Conservation (phyloP, 23 tunicate species). For the Styela plicata region DNA sequence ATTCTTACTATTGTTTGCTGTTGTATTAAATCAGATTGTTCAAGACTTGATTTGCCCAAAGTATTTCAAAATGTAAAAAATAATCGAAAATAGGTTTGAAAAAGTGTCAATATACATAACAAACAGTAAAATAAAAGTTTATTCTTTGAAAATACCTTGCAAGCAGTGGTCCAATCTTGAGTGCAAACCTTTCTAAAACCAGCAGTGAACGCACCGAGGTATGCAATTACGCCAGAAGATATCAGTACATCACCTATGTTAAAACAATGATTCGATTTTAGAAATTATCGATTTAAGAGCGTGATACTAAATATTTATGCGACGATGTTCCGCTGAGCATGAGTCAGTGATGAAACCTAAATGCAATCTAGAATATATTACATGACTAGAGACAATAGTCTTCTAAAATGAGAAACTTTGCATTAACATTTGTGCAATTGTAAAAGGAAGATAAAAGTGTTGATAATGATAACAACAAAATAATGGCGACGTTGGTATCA, state of each 20-base stretch:
- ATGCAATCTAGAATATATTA: too few relatives aligned
- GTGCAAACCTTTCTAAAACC: slow-evolving; percentile 79
- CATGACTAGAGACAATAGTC: too few relatives aligned
- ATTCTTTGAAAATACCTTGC: slow-evolving; percentile 41
- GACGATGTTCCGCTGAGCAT: too few relatives aligned
- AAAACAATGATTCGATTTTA: background rate
- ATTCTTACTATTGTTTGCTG: background rate
- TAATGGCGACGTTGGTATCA: too few relatives aligned
- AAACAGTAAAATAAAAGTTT: background rate
- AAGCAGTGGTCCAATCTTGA: slow-evolving; percentile 71
- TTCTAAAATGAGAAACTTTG: too few relatives aligned
- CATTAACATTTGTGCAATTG: too few relatives aligned
- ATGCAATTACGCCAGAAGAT: slow-evolving; percentile 95
- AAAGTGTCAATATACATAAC: background rate
- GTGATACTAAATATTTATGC: too few relatives aligned
- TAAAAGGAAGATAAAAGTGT: background rate
- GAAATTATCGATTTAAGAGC: too few relatives aligned
- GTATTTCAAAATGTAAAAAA: too few relatives aligned
- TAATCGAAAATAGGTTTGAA: background rate
- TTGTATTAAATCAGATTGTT: background rate
- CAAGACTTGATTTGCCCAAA: too few relatives aligned
- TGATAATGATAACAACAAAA: background rate
- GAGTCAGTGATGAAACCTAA: too few relatives aligned
- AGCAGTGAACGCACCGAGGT: slow-evolving; percentile 97
- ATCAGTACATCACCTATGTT: slow-evolving; percentile 94